These are phyloP conservation scores for Lates calcarifer DNA, from an alignment of 2,113 vertebrate species.

Conservation along the genomic window DNA sequence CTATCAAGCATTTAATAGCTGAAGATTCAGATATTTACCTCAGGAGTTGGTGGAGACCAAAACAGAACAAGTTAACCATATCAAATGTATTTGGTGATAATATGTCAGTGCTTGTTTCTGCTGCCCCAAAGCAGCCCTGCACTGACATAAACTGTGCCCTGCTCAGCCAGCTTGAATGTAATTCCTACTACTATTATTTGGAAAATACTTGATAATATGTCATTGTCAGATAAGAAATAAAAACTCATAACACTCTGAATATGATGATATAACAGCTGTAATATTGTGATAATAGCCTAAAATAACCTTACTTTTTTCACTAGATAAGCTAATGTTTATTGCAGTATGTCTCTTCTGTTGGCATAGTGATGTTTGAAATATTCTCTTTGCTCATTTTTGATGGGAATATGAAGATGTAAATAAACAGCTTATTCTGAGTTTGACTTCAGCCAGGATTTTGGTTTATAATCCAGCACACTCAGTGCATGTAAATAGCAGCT, in stretches of 20 bases:
- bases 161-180: too few species aligned
- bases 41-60: too few species aligned
- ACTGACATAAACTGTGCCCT: too few species aligned
- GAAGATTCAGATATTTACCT: too few species aligned
- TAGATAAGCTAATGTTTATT: slow-evolving; percentile 17
- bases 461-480: slow-evolving; percentile 1
- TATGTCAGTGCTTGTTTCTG: too few species aligned
- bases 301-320: background rate
- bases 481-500: slow-evolving; percentile 14
- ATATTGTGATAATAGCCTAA: background rate
- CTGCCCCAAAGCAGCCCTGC: too few species aligned
- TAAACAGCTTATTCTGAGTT: slow-evolving; percentile 25
- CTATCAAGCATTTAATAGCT: too few species aligned
- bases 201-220: too few species aligned
- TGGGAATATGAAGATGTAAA: slow-evolving; percentile 11
- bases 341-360: slow-evolving; percentile 39
- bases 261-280: slow-evolving; percentile 13
- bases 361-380: slow-evolving; percentile 45
- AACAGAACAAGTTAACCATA: too few species aligned
- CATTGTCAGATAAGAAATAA: too few species aligned
- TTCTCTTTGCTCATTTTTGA: slow-evolving; percentile 1
- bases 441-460: slow-evolving; percentile 47
- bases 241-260: background rate
- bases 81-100: too few species aligned
- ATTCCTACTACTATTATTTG: too few species aligned